These are phyloP conservation scores for Pectinophora gossypiella DNA, from an alignment of 1,140 invertebrate genomes.

Conservation along the genomic window DNA sequence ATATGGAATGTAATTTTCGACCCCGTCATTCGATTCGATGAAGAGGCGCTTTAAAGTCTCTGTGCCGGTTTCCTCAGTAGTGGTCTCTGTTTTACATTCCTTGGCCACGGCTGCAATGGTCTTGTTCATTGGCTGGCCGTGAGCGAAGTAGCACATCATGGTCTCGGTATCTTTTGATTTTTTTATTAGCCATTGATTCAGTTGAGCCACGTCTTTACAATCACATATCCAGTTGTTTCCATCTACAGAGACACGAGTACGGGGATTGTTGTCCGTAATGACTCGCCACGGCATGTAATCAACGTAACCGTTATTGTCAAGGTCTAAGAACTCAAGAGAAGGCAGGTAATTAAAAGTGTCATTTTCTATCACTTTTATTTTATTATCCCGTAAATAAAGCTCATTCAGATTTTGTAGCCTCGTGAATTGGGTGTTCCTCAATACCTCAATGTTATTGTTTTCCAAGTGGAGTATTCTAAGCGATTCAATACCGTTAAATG, in stretches of 20 bases:
- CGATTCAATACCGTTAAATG: constrained; percentile 88
- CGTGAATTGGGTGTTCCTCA: constrained; percentile 88
- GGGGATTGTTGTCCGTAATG: constrained; percentile 73
- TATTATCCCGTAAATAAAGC: constrained; percentile 88
- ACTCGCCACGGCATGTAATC: constrained; percentile 86
- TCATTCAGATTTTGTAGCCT: constrained; percentile 84
- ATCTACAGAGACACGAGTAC: constrained; percentile 78
- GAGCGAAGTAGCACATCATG: constrained; percentile 68
- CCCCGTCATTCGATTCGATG: constrained; percentile 69
- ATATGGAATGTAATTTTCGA: constrained; percentile 85
- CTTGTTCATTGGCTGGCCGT: constrained; percentile 66
- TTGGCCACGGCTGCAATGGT: constrained; percentile 64
- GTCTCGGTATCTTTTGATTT: constrained; percentile 70
- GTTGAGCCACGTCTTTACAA: constrained; percentile 79
- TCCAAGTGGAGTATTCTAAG: constrained; percentile 86
- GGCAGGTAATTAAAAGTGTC: constrained; percentile 84
- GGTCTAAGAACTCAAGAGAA: constrained; percentile 84
- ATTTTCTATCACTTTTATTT: constrained; percentile 84
- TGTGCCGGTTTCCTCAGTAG: constrained; percentile 66
- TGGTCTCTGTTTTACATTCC: constrained; percentile 67
- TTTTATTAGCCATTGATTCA: constrained; percentile 79
- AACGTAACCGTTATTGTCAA: constrained; percentile 87
- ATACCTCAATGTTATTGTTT: constrained; percentile 84
- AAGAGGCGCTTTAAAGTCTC: constrained; percentile 75
- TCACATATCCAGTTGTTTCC: constrained; percentile 86